Evolutionary conservation across 2,113 vertebrate species (phyloP).

Genomic region (Urocolius indicus): DNA sequence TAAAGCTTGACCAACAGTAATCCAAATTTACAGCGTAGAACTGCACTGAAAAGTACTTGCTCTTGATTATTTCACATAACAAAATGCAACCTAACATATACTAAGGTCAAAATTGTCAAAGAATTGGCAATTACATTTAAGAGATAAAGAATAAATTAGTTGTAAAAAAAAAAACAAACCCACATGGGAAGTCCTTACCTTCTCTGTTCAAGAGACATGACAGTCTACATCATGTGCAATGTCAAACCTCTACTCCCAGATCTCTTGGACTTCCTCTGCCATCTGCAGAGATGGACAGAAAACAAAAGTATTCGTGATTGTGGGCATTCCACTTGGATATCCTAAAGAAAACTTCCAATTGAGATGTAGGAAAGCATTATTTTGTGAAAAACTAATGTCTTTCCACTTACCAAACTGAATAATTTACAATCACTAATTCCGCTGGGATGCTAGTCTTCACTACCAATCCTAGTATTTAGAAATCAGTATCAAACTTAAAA

Average conservation of each 20-base stretch:
- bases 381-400: background rate
- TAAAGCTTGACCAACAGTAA: background rate
- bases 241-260: background rate
- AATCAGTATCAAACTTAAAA: background rate
- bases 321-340: background rate
- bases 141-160: background rate
- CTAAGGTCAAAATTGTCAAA: background rate
- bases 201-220: background rate
- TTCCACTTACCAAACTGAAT: background rate
- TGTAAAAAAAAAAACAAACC: background rate
- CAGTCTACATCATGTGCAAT: fast-evolving
- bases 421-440: background rate
- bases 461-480: background rate
- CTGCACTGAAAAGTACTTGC: background rate
- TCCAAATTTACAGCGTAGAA: background rate
- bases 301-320: background rate
- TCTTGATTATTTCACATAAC: background rate
- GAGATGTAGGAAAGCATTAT: background rate
- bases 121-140: background rate
- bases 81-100: background rate
- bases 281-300: background rate
- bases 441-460: background rate
- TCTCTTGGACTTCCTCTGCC: background rate
- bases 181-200: background rate
- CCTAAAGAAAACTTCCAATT: background rate